Base-by-base conservation (phyloP, 2,113 vertebrate genomes). In the Epinephelus moara region DNA sequence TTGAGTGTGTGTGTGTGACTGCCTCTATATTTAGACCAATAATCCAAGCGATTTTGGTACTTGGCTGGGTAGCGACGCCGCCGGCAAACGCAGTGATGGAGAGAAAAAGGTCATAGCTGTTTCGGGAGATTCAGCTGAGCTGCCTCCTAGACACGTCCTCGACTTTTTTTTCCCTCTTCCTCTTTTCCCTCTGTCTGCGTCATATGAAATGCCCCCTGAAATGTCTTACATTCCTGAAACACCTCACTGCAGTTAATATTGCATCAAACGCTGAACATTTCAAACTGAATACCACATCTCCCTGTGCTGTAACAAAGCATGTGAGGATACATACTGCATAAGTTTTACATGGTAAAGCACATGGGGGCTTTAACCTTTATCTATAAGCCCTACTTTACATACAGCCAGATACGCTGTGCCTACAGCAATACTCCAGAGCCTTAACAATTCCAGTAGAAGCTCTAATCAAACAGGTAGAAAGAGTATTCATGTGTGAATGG, bases 51-150 rank as follows among this genome's bases (percentile, higher is more conserved):
- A 82, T 88, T 88, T 76, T 71, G 87, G 88, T 81, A 33, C 78
- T 89, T 63, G 77, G 73, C 82, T 53, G 75, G 59, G 82, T 69
- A 79, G 60, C 69, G 33, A 18, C 9, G 82, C 90, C 72, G 40
- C 37, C 57, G 75, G 90, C 88, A 74, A 78, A 85, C 30, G 66
- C 68, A 80, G 84, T 79, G 72, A 89, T 81, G 86, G 73, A 82
- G 82, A 85, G 52, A 87, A 79, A 91, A 92, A 93, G 92, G 91
- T 94, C 90, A 88, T 47, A 49, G 76, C 82, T 80, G 70, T 85
- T 92, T 85, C 33, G 64, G 66, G 71, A 81, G 83, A 89, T 84
- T 92, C 77, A 56, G 84, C 75, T 62, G 75, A 87, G 78, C 85
- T 75, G 78, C 84, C 73, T 91, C 55, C 72, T 49, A 81, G 82